A percentile compares a stretch with the other conserved stretches of the same genome.
These are phyloP conservation scores for Eristalis pertinax DNA, from an alignment of 2,888 invertebrate species.

Conservation along the genomic window DNA sequence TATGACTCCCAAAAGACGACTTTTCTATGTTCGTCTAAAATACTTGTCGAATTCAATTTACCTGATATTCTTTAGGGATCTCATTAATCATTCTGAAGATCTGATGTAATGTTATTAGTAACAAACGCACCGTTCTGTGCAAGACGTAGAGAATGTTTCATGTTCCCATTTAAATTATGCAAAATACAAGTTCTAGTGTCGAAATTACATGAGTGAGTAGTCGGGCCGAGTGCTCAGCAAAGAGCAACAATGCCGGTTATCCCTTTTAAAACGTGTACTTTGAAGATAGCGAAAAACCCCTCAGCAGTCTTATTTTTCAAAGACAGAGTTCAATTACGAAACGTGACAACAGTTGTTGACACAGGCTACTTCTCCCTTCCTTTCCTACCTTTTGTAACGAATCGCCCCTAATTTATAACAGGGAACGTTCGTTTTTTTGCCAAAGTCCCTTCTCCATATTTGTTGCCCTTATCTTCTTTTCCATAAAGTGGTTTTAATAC, in stretches of 20 bases:
- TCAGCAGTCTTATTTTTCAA: background rate
- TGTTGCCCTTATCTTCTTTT: slow-evolving; percentile 1
- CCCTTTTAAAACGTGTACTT: background rate
- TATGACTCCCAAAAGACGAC: too few species aligned
- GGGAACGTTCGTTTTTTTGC: slow-evolving; percentile 3
- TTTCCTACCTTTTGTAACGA: background rate
- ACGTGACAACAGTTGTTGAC: slow-evolving; percentile 51
- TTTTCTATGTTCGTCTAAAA: too few species aligned
- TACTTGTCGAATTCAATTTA: too few species aligned
- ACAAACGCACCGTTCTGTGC: too few species aligned
- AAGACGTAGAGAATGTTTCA: too few species aligned
- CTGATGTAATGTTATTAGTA: too few species aligned
- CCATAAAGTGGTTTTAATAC: slow-evolving; percentile 51
- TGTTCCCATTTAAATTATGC: too few species aligned
- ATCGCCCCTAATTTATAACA: background rate
- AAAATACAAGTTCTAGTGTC: background rate
- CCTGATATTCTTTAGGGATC: too few species aligned
- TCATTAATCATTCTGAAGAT: too few species aligned
- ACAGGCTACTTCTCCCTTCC: slow-evolving; percentile 8
- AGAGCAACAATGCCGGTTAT: background rate
- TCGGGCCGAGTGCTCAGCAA: background rate
- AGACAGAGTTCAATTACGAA: slow-evolving; percentile 45
- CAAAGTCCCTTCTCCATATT: background rate
- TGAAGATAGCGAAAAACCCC: background rate
- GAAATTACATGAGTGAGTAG: background rate